Evolutionary conservation across 2,113 vertebrate species (phyloP).

Genomic region (Nanger granti): DNA sequence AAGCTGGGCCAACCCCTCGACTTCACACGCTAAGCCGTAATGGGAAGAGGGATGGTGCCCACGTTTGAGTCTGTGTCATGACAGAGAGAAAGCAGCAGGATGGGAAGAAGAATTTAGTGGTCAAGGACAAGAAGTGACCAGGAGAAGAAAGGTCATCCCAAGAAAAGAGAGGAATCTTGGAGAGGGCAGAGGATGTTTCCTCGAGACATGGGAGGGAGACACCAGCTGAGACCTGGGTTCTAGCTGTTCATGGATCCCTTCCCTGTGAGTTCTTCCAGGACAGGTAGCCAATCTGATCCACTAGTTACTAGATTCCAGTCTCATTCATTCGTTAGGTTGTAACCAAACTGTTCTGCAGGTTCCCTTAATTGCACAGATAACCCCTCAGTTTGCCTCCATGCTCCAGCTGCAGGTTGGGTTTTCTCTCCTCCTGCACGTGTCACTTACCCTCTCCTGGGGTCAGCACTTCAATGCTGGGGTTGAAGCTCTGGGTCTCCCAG

Average conservation of each 20-base stretch:
- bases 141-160: not conserved
- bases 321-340: not conserved
- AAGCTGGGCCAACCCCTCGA: not conserved
- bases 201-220: not conserved
- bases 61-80: not conserved
- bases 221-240: not conserved
- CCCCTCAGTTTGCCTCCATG: not conserved
- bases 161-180: not conserved
- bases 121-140: not conserved
- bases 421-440: no score
- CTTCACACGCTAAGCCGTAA: not conserved
- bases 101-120: not conserved
- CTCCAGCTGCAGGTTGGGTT: not conserved
- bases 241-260: not conserved
- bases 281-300: not conserved
- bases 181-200: not conserved
- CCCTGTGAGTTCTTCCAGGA: not conserved
- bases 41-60: not conserved
- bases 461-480: conserved; percentile 91
- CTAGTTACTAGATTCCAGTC: not conserved
- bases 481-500: conserved; percentile 85
- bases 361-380: not conserved
- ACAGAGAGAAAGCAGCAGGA: not conserved
- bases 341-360: not conserved
- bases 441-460: conserved; percentile 92